These are phyloP conservation scores for Clarias gariepinus DNA, from an alignment of 2,113 vertebrate genomes.

Conservation along the genomic window DNA sequence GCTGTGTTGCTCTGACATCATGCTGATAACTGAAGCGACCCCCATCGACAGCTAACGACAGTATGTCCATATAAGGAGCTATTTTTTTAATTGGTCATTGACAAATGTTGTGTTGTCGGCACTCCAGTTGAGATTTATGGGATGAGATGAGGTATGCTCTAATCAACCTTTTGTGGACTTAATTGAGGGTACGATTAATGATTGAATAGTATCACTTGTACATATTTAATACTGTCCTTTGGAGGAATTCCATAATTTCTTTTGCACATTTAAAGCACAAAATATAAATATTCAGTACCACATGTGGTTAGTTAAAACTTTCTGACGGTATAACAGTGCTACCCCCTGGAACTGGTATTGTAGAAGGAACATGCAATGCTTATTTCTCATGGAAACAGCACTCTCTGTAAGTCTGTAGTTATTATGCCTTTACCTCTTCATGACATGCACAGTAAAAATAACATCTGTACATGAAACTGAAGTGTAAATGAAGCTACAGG, in stretches of 20 bases:
- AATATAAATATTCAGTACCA: neutral
- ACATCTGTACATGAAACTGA: neutral
- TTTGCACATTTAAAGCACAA: neutral
- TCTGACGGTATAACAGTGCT: neutral
- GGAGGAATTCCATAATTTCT: neutral
- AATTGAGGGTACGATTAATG: neutral
- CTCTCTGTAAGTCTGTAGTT: neutral
- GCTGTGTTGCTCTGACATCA: too few relatives aligned
- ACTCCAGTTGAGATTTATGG: too few relatives aligned
- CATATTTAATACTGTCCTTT: neutral
- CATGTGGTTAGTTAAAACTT: too few relatives aligned
- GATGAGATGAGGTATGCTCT: neutral
- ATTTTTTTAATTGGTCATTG: too few relatives aligned
- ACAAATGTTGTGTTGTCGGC: too few relatives aligned
- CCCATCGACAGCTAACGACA: too few relatives aligned
- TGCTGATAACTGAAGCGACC: too few relatives aligned
- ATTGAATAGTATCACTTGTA: neutral
- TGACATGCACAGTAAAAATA: neutral
- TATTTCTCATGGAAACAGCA: neutral
- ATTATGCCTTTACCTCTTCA: neutral
- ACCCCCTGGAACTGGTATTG: neutral
- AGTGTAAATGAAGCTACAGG: neutral
- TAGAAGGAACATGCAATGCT: neutral
- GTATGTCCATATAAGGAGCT: too few relatives aligned
- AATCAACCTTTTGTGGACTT: neutral